Conservation (phyloP, 23 tunicate species). For the Halocynthia aurantium region DNA sequence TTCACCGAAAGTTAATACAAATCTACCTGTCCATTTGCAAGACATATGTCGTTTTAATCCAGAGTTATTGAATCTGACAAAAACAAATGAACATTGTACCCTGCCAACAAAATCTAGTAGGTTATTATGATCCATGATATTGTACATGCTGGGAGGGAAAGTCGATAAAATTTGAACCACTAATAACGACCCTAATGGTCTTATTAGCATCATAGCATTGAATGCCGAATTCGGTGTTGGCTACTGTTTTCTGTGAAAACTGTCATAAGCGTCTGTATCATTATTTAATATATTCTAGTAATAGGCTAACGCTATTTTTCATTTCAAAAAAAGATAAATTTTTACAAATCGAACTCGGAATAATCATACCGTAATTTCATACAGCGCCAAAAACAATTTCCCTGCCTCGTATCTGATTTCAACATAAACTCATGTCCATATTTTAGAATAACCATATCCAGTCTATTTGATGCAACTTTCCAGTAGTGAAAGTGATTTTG, state of each 20-base stretch:
- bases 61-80: slow-evolving; percentile 5
- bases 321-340: too few relatives aligned
- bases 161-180: background rate
- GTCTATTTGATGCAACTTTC: too few relatives aligned
- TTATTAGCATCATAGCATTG: background rate
- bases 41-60: slow-evolving; percentile 10
- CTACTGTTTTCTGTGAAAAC: background rate
- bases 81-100: slow-evolving; percentile 10
- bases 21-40: slow-evolving; percentile 11
- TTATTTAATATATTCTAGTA: too few relatives aligned
- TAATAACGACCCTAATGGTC: too few relatives aligned
- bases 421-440: too few relatives aligned
- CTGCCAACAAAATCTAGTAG: slow-evolving; percentile 16
- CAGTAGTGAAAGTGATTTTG: too few relatives aligned
- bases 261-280: background rate
- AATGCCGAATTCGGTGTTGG: background rate
- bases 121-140: background rate
- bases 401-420: too few relatives aligned
- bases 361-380: too few relatives aligned
- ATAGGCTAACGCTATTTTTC: too few relatives aligned
- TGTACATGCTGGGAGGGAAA: background rate
- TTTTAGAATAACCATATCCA: too few relatives aligned
- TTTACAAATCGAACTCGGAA: too few relatives aligned
- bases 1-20: background rate
- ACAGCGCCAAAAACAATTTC: too few relatives aligned